Evolutionary conservation across 2,888 invertebrate genomes (phyloP), one percentile per base, ranked within the genome.

Genomic region (Molorchus minor): DNA sequence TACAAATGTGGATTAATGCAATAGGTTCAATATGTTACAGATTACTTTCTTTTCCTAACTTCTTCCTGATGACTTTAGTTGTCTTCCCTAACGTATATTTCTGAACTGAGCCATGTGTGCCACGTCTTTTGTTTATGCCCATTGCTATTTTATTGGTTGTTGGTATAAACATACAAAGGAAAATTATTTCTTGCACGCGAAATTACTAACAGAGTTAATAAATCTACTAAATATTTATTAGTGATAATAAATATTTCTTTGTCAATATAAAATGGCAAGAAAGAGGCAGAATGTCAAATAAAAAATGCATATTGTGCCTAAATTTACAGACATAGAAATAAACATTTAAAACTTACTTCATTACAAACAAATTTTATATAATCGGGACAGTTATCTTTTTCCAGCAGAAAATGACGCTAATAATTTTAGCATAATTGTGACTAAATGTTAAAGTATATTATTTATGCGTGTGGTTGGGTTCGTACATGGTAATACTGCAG

Each of bases 401-500:
- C 20, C 46, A 17, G 46, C 33, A 41, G 38, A 33, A 21, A 13
- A 15, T 4, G 21, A 57, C 62, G 64, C 71, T 70, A 73, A 71
- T 72, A 71, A 73, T 71, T 69, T 64, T 62, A 63, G 67, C 65
- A 64, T 74, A 74, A 74, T 73, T 74, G 73, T 71, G 73, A 73
- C 63, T 73, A 71, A 74, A 71, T 65, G 60, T 65, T 61, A 65
- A 74, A 75, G 68, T 74, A 74, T 74, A 73, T 73, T 75, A 74
- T 74, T 75, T 75, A 75, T 70, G 71, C 67, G 64, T 63, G 68
- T 67, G 52, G 64, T 47, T 56, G 49, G 63, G 56, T 61, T 47
- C 56, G 63, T 56, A 64, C 62, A 65, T 67, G 64, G 64, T 62
- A 69, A 64, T 65, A 70, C 61, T 66, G 66, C 64, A 69, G 68